A percentile compares a stretch with the other conserved stretches of the same genome.
Evolutionary conservation across 2,113 vertebrate genomes (phyloP).

Genomic region (Struthidea cinerea): DNA sequence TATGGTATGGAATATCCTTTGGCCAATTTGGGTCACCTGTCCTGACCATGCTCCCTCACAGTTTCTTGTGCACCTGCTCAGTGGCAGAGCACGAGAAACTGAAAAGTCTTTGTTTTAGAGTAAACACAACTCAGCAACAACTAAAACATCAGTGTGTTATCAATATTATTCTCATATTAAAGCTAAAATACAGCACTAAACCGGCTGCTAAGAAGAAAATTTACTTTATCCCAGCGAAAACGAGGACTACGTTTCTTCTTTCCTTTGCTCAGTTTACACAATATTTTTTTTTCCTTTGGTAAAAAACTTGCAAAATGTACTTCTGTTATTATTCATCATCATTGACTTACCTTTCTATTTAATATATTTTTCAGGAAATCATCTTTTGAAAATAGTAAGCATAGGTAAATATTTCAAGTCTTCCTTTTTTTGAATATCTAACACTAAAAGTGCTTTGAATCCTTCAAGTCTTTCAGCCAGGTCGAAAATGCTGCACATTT

Average conservation of each 20-base stretch:
- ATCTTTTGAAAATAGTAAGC: constrained; percentile 63
- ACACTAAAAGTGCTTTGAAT: neutral
- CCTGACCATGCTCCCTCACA: neutral
- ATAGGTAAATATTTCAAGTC: constrained; percentile 28
- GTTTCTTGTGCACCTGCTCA: neutral
- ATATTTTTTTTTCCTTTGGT: neutral
- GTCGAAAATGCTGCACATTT: neutral
- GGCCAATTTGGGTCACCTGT: neutral
- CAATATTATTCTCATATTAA: neutral
- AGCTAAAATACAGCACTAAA: neutral
- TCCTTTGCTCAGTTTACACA: neutral
- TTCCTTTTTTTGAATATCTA: neutral
- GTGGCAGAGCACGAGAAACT: neutral
- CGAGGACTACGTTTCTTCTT: neutral
- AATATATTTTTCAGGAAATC: constrained; percentile 66
- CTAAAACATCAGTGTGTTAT: neutral
- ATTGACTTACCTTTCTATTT: constrained; percentile 69
- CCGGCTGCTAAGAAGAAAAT: neutral
- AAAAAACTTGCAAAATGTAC: constrained; percentile 66
- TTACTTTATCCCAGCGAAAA: neutral
- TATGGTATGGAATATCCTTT: neutral
- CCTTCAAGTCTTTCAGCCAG: neutral
- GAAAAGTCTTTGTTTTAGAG: neutral
- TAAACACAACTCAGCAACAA: neutral
- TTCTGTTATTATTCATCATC: constrained; percentile 66